Percentiles rank a stretch among this genome's conserved stretches.
These are phyloP conservation scores for Porphyrio hochstetteri DNA, from an alignment of 2,113 vertebrate genomes.

Conservation along the genomic window DNA sequence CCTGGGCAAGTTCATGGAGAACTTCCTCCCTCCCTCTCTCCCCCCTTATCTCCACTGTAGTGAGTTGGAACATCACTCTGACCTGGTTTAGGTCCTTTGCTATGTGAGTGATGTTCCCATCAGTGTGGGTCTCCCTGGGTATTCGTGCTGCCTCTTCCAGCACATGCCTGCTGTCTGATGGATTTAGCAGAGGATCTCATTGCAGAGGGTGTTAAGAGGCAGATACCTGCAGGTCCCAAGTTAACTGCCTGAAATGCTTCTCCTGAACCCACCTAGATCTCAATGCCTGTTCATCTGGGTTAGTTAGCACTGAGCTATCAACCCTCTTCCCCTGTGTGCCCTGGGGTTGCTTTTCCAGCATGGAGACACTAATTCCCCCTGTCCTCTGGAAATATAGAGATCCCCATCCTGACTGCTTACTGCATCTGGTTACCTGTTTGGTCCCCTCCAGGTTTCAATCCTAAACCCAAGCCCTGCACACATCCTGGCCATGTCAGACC, in stretches of 20 bases:
- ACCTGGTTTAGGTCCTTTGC: neutral
- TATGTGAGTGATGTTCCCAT: fast-evolving
- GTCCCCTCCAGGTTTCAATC: neutral
- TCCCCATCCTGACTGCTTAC: neutral
- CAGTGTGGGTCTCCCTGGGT: neutral
- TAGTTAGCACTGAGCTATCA: neutral
- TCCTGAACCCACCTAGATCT: neutral
- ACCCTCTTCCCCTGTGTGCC: neutral
- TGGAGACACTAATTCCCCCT: neutral
- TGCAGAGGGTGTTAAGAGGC: neutral
- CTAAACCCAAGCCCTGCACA: neutral
- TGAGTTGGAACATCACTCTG: neutral
- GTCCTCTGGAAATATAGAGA: neutral
- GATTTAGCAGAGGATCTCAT: neutral
- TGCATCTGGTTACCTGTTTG: neutral
- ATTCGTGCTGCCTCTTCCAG: neutral
- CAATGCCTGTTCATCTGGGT: neutral
- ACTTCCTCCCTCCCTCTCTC: too few species aligned
- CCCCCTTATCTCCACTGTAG: neutral
- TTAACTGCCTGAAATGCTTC: neutral
- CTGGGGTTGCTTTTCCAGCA: neutral
- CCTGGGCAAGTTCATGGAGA: neutral
- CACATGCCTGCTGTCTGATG: neutral
- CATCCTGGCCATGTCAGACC: neutral
- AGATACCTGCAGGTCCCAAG: neutral